phyloP scores from a whole-genome alignment of 2,797 vertebrate species.

The Lutra lutra region DNA sequence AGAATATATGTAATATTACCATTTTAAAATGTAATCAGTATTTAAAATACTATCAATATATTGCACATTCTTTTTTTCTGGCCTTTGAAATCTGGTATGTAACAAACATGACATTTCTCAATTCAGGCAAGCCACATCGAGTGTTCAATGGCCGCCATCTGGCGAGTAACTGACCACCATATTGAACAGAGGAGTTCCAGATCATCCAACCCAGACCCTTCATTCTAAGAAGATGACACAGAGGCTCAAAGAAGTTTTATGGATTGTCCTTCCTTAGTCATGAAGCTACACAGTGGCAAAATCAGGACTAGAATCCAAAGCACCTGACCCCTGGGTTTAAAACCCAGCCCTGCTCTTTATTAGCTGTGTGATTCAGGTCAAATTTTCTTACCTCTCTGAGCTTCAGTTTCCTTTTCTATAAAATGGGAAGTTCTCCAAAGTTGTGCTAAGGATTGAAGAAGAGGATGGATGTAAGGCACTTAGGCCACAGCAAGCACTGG shows the following conservation, averaged over 20 bases:
- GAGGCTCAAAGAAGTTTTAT: not conserved
- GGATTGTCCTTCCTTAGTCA: not conserved
- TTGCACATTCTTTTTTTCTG: not conserved
- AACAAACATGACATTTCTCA: not conserved
- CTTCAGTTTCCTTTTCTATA: not conserved
- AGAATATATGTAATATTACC: not conserved
- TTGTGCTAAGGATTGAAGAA: not conserved
- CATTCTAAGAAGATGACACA: not conserved
- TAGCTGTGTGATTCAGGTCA: not conserved
- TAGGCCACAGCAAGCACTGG: not conserved
- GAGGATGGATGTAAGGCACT: not conserved
- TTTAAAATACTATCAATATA: not conserved
- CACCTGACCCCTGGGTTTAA: not conserved
- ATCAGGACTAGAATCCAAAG: not conserved
- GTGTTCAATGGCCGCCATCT: fast-evolving
- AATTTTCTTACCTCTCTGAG: not conserved
- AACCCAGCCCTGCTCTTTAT: not conserved
- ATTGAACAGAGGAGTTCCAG: not conserved
- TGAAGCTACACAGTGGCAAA: not conserved
- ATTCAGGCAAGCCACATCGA: not conserved
- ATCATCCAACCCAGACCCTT: not conserved
- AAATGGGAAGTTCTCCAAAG: not conserved
- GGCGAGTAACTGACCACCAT: not conserved
- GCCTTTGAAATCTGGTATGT: not conserved
- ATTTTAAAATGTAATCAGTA: not conserved